Evolutionary conservation across 2,797 vertebrate species (phyloP), one percentile per base, ranked within the genome.

Genomic region (Lacerta agilis): DNA sequence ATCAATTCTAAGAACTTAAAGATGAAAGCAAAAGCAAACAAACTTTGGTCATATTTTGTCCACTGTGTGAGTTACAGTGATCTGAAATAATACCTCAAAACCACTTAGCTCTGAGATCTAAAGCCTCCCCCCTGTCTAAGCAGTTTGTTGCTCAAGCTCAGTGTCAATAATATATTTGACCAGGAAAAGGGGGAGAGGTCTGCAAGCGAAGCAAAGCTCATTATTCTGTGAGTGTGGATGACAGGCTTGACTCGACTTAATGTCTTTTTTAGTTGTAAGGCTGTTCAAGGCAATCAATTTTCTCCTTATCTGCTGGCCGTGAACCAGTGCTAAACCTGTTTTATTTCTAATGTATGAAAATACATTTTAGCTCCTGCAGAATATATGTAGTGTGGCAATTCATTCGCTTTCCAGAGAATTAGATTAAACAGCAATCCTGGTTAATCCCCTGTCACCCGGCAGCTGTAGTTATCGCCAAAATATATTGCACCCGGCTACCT

Each of bases 391-490:
- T 38, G 61, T 41, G 64, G 61, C 18, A 36, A 13, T 86, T 66
- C 36, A 11, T 64, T 23, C 61, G 49, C 20, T 78, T 79, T 92
- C 36, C 77, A 83, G 90, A 83, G 78, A 36, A 89, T 75, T 18
- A 55, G 10, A 87, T 87, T 43, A 64, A 81, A 25, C 71, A 20
- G n/a, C n/a, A 1, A 45, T 82, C 55, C 3, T n/a, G 8, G 27
- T 76, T 33, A 11, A 67, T 45, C 15, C 79, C 58, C 23, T 64
- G 29, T 88, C 64, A 78, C 85, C 83, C 83, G 86, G 64, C 86
- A 89, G 81, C 43, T 91, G 58, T 20, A 92, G 85, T n/a, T 95
- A 82, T 29, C 5, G 75, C 33, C 23, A 43, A 58, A 79, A 86
- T 82, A 71, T 90, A 82, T 43, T 90, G 71, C 81, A 61, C 25